phyloP scores from a whole-genome alignment of 2,888 invertebrate genomes.

The Panorpa germanica region DNA sequence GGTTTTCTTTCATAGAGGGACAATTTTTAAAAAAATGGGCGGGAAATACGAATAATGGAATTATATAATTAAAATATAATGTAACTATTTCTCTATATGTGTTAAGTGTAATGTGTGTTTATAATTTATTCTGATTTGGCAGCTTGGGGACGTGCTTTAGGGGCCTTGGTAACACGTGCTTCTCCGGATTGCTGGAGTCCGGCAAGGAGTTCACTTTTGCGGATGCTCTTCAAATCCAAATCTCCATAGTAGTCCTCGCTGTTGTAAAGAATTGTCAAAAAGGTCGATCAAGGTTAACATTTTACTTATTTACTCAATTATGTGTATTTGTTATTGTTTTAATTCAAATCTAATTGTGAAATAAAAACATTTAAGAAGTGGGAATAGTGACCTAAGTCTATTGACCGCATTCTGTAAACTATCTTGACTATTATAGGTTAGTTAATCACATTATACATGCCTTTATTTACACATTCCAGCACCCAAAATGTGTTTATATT shows the following conservation, averaged over 20 bases:
- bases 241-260: slow-evolving; percentile 96
- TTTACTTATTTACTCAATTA: not conserved
- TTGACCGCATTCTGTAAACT: no score
- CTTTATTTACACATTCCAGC: no score
- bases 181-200: slow-evolving; percentile 49
- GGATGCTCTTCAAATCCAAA: slow-evolving; percentile 85
- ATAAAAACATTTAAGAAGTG: no score
- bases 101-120: slow-evolving; percentile 1
- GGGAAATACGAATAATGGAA: no score
- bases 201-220: slow-evolving; percentile 79
- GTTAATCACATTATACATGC: no score
- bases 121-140: slow-evolving; percentile 15
- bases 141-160: slow-evolving; percentile 33
- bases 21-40: no score
- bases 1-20: no score
- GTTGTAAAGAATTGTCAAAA: slow-evolving; percentile 27
- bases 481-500: no score
- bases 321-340: not conserved
- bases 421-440: no score
- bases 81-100: not conserved
- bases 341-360: no score
- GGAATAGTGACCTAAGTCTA: no score
- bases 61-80: no score
- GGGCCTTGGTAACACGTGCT: slow-evolving; percentile 24
- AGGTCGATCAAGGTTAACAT: not conserved